Evolutionary conservation across 2,113 vertebrate genomes (phyloP).

Genomic region (Platysternon megacephalum): DNA sequence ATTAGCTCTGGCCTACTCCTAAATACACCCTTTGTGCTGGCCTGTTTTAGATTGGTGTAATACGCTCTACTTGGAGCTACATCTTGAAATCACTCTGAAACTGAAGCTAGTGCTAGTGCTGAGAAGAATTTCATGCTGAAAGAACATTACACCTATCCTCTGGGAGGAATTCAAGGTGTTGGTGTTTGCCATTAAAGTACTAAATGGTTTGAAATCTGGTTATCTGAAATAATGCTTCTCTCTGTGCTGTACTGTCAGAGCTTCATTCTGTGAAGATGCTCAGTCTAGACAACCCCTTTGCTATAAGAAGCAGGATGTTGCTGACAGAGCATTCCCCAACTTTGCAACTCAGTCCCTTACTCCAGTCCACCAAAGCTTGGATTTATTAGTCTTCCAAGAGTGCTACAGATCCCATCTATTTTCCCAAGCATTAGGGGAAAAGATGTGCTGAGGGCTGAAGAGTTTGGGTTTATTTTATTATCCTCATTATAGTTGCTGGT

Average conservation of each 20-base stretch:
- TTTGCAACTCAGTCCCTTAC: background rate
- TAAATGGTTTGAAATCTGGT: background rate
- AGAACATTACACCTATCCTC: rapidly evolving
- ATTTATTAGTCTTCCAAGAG: background rate
- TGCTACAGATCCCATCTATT: background rate
- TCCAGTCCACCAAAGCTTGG: background rate
- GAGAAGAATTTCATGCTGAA: background rate
- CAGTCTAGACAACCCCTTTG: background rate
- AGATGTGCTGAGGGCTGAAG: background rate
- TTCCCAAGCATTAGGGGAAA: background rate
- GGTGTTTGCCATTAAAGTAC: background rate
- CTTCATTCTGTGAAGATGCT: rapidly evolving
- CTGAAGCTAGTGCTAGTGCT: background rate
- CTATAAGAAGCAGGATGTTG: background rate
- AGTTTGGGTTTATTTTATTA: background rate
- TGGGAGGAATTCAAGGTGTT: background rate
- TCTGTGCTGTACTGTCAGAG: rapidly evolving
- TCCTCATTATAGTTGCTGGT: background rate
- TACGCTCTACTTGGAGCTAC: background rate
- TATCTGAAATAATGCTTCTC: background rate
- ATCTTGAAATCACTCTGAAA: background rate
- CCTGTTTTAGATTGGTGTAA: background rate
- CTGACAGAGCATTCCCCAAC: background rate
- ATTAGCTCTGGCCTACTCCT: background rate
- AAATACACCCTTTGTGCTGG: background rate